A percentile compares a stretch with the other conserved stretches of the same genome.
Evolutionary conservation across 1,140 invertebrate genomes (phyloP).

Genomic region (Psix sp.): DNA sequence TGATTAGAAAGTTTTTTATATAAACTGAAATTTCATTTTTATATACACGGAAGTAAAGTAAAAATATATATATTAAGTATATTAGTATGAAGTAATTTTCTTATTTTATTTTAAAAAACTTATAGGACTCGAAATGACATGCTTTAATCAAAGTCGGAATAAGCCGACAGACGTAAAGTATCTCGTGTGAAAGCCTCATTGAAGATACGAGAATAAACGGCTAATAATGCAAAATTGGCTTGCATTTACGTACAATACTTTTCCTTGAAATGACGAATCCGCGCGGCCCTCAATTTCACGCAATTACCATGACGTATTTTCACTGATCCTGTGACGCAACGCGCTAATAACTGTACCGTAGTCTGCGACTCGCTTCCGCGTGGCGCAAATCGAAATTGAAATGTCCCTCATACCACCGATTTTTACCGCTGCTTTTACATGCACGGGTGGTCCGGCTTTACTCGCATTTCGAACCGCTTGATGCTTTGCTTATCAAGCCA

Average conservation of each 20-base stretch:
- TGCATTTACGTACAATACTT: conserved; percentile 15
- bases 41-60: no score
- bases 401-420: conserved; percentile 34
- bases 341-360: conserved; percentile 25
- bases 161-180: conserved; percentile 3
- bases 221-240: conserved; percentile 30
- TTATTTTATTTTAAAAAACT: no score
- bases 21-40: no score
- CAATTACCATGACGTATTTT: conserved; percentile 32
- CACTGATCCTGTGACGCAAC: conserved; percentile 17
- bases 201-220: not conserved
- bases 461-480: no score
- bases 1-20: no score
- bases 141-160: conserved; percentile 9
- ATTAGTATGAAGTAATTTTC: no score
- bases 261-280: conserved; percentile 18
- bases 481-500: no score
- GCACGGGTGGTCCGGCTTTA: conserved; percentile 39
- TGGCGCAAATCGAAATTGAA: conserved; percentile 40
- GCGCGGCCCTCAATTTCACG: conserved; percentile 15
- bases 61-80: no score
- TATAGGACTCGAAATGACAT: no score
- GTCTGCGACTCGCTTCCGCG: conserved; percentile 29
- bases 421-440: conserved; percentile 27
- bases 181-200: conserved; percentile 15